Conservation (phyloP, 2,113 vertebrate species). For the Psittacus erithacus region DNA sequence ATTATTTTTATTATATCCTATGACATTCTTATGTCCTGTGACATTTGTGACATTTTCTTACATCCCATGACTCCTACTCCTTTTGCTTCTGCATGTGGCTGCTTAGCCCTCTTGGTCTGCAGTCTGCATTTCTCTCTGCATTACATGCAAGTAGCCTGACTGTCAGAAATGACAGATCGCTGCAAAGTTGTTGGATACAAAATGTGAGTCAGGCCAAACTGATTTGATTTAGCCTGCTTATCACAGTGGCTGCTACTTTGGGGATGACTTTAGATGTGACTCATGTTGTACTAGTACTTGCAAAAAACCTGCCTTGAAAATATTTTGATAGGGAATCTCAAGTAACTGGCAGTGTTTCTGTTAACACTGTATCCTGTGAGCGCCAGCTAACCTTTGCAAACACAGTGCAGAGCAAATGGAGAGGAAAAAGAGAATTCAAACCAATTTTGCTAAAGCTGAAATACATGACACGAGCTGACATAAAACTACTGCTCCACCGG, state of each 20-base stretch:
- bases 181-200: neutral
- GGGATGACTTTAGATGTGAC: neutral
- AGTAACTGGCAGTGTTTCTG: neutral
- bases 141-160: neutral
- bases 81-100: neutral
- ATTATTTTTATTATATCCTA: neutral
- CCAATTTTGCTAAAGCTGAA: constrained; percentile 41
- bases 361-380: constrained; percentile 7
- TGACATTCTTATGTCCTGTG: neutral
- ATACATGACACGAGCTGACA: neutral
- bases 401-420: neutral
- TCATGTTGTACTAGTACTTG: constrained; percentile 25
- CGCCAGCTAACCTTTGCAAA: constrained; percentile 28
- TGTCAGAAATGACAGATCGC: neutral
- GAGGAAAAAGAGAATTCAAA: constrained; percentile 16
- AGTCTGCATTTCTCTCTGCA: neutral
- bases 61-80: neutral
- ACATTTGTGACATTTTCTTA: neutral
- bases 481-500: constrained; percentile 5
- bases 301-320: constrained; percentile 43
- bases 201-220: neutral
- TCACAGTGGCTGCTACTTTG: constrained; percentile 9
- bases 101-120: neutral
- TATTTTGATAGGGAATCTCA: constrained; percentile 24
- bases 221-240: constrained; percentile 26